A percentile compares a stretch with the other conserved stretches of the same genome.
Evolutionary conservation across 2,888 invertebrate genomes (phyloP).

Genomic region (Sphinx pinastri): DNA sequence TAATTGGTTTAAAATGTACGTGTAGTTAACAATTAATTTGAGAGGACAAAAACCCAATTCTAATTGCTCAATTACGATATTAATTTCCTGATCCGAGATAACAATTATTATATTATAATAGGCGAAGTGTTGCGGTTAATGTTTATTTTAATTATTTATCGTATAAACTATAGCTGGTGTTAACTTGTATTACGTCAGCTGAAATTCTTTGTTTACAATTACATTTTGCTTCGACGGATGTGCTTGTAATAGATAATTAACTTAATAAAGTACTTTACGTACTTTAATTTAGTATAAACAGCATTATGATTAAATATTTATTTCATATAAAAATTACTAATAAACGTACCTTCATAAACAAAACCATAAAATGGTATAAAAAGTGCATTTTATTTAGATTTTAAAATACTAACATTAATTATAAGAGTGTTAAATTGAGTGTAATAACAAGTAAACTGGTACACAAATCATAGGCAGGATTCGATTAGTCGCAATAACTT

Average conservation of each 20-base stretch:
- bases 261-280: too few relatives aligned
- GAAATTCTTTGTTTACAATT: constrained; percentile 1
- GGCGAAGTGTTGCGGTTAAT: constrained; percentile 4
- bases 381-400: too few relatives aligned
- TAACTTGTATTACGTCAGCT: constrained; percentile 9
- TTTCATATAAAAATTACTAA: too few relatives aligned
- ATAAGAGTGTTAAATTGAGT: too few relatives aligned
- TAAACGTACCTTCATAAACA: too few relatives aligned
- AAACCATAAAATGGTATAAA: too few relatives aligned
- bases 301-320: too few relatives aligned
- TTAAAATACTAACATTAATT: too few relatives aligned
- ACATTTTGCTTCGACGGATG: neutral
- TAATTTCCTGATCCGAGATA: constrained; percentile 15
- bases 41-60: neutral
- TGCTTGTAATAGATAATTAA: neutral
- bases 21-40: constrained; percentile 1
- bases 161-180: neutral
- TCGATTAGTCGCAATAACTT: too few relatives aligned
- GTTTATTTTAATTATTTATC: constrained; percentile 20
- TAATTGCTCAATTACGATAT: neutral
- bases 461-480: too few relatives aligned
- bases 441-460: too few relatives aligned
- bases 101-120: neutral
- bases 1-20: neutral
- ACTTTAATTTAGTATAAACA: too few relatives aligned